Conservation (phyloP, 2,888 invertebrate genomes). For the Drepanosiphum platanoidis region DNA sequence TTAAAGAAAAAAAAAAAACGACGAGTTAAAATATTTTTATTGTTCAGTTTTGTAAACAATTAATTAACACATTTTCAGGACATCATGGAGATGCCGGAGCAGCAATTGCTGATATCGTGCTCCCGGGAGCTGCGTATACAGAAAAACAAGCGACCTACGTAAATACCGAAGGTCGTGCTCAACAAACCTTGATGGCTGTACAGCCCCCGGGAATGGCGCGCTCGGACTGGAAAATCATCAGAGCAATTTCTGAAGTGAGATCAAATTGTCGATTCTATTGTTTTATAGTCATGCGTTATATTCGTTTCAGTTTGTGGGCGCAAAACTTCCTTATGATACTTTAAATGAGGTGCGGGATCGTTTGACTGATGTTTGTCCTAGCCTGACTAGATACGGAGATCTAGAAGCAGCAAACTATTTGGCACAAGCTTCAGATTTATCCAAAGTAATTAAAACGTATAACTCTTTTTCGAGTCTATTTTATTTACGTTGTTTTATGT, state of each 20-base stretch:
- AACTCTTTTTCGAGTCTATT: background rate
- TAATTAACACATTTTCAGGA: constrained; percentile 70
- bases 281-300: background rate
- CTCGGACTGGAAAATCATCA: constrained; percentile 94
- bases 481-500: background rate
- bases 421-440: constrained; percentile 80
- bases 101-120: constrained; percentile 87
- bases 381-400: constrained; percentile 84
- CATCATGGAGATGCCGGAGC: constrained; percentile 98
- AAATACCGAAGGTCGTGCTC: constrained; percentile 96
- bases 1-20: constrained; percentile 1
- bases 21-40: no score
- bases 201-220: constrained; percentile 92
- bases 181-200: constrained; percentile 87
- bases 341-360: constrained; percentile 84
- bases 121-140: constrained; percentile 97
- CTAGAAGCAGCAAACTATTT: constrained; percentile 87
- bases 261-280: constrained; percentile 35
- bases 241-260: constrained; percentile 91
- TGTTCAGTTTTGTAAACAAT: background rate
- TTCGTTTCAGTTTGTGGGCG: constrained; percentile 71
- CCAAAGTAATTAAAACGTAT: constrained; percentile 70
- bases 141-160: constrained; percentile 98
- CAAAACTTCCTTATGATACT: constrained; percentile 85
- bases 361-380: constrained; percentile 87